Base-by-base conservation (phyloP, 2,888 invertebrate species). In the Cryptophagus acutangulus region DNA sequence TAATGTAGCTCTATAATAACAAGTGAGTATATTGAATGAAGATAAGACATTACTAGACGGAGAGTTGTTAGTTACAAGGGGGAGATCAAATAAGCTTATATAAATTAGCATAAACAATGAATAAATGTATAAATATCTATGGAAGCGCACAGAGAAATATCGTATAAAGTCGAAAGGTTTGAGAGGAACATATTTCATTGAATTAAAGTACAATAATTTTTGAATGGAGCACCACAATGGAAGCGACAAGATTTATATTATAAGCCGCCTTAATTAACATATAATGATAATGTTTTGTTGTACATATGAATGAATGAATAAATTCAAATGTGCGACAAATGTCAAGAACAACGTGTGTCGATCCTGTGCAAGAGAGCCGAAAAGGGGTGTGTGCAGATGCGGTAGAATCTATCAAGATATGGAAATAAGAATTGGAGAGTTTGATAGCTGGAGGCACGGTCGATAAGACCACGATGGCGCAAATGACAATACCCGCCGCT, bases 331-430 rank as follows among this genome's bases (percentile, higher is more conserved):
- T 31, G 13, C 13, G 31, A 31, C 31, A 31, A 16, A 31, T 31
- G 31, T 31, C 14, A 16, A 10, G 12, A 10, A n/a, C n/a, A 4
- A 8, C n/a, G 24, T 20, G 24, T 20, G 24, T 8, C 24, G 24
- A n/a, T 8, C 6, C 24, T 49, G 44, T 46, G 46, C 43, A 46
- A 46, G 30, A 41, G 43, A 42, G 45, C 49, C 46, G 48, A 43
- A 47, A 46, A 46, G 41, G 45, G 48, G 41, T 45, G 25, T 46
- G 34, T 43, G 44, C 35, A 41, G 45, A 45, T 45, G 39, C 41
- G 44, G 45, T 51, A 52, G 55, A 62, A 63, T 65, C 63, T 61
- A 65, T 65, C 61, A 63, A 57, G 62, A 63, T 65, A 65, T 65
- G 65, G 62, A 63, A 65, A 65, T 65, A 62, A 59, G 62, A 62